phyloP scores from a whole-genome alignment of 2,888 invertebrate genomes.

The Eupithecia dodoneata region DNA sequence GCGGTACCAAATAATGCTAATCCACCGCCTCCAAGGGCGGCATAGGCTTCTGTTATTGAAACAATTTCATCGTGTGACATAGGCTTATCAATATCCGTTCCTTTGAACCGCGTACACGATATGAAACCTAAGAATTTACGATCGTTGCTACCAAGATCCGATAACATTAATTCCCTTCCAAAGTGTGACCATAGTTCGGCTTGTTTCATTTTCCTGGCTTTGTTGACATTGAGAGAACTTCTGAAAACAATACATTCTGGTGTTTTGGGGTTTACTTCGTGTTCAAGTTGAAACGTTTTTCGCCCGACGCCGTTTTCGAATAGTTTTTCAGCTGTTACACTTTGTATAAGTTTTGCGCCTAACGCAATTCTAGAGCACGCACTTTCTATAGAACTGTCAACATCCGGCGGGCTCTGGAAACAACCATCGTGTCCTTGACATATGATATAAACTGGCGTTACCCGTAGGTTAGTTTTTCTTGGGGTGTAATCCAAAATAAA shows the following conservation, averaged over 20 bases:
- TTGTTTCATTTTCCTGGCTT: slow-evolving; percentile 89
- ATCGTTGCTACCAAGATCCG: slow-evolving; percentile 85
- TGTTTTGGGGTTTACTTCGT: slow-evolving; percentile 82
- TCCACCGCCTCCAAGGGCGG: slow-evolving; percentile 96
- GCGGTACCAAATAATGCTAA: slow-evolving; percentile 95
- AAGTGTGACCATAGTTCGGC: slow-evolving; percentile 93
- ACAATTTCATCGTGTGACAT: slow-evolving; percentile 88
- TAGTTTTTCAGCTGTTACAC: slow-evolving; percentile 94
- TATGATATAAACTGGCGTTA: slow-evolving; percentile 92
- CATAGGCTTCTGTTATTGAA: slow-evolving; percentile 90
- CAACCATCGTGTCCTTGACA: slow-evolving; percentile 91
- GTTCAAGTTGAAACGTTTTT: slow-evolving; percentile 92
- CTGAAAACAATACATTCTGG: slow-evolving; percentile 89
- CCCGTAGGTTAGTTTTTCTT: slow-evolving; percentile 84
- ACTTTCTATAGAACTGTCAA: slow-evolving; percentile 87
- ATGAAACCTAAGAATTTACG: slow-evolving; percentile 95
- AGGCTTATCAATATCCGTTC: slow-evolving; percentile 84
- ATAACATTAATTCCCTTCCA: slow-evolving; percentile 92
- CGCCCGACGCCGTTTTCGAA: slow-evolving; percentile 90
- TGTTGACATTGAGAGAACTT: slow-evolving; percentile 87
- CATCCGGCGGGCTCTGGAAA: slow-evolving; percentile 88
- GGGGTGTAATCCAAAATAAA: slow-evolving; percentile 84
- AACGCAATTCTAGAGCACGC: slow-evolving; percentile 90
- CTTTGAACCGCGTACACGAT: slow-evolving; percentile 92
- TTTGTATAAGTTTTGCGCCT: slow-evolving; percentile 92